Base-by-base conservation (phyloP, 2,888 invertebrate species). In the Calameuta idolon region DNA sequence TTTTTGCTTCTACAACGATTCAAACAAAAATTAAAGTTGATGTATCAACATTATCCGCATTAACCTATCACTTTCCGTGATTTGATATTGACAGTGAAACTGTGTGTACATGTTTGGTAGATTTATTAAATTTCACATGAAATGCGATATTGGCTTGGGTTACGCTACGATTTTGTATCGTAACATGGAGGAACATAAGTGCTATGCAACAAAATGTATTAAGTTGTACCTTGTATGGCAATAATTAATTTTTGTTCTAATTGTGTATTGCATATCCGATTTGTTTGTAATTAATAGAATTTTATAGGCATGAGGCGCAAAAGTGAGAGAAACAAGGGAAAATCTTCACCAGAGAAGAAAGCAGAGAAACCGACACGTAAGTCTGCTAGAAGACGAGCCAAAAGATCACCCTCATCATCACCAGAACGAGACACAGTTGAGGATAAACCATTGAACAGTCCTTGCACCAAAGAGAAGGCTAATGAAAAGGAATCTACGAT, bases 291-390 rank as follows among this genome's bases (percentile, higher is more conserved):
- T 23, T 2, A 15, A 55, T 55, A 23, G 23, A 23, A 23, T 55
- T 55, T 68, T 82, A 34, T 40, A 90, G 89, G 87, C 83, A 96
- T 96, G 96, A 95, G 96, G 90, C 95, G 96, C 85, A 96, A 96
- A 92, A 96, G 94, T 92, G 95, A 93, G 90, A 93, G 93, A 88
- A 95, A 94, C 89, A 95, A 95, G 90, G 91, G 94, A 11, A 95
- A 95, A 89, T 90, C 93, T 87, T 94, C 95, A 74, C 94, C 95
- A 71, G 95, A 95, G 82, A 94, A 94, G 88, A 93, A 94, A 83
- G 85, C 92, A 69, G 94, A 94, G 79, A 94, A 93, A 85, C 90
- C 91, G 75, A 94, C 93, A 84, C 93, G 92, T 76, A 93, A 93
- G 81, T 93, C 92, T 86, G 93, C 93, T 73, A 91, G 87, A 81